Base-by-base conservation (phyloP, 1,140 invertebrate species). In the Platorchestia sp. region DNA sequence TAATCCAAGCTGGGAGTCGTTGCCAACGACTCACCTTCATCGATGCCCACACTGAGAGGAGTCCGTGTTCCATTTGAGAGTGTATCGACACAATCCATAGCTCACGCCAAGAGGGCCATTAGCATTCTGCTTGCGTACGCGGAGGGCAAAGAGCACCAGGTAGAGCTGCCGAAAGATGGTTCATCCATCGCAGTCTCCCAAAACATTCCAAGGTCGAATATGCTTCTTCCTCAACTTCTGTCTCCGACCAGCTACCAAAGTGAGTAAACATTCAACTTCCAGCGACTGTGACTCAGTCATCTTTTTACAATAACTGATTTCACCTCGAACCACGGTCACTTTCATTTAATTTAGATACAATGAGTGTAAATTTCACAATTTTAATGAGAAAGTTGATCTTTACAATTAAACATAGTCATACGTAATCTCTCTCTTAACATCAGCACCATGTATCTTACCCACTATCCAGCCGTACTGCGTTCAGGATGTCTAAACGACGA, bases 61-160 rank as follows among this genome's bases (percentile, higher is more conserved):
- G 87, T 89, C 41, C 10, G 14, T 16, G 27, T 42, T 89, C 87
- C 87, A 42, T 89, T 89, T 22, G 42, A 44, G 87, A 42, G n/a
- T 7, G 87, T 89, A 44, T 42, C 87, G 41, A 41, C 87, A 41
- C 87, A 7, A 89, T 89, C 87, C 87, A 89, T 44, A 89, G 5
- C 87, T 89, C 43, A 41, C 87, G 87, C 42, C 87, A 14, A 47
- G 36, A 47, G 91, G 0, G 45, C 45, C 44, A 93, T 93, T 93
- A 93, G 45, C 6, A 93, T 93, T 93, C 91, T 93, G 91, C 43
- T 47, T n/a, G 43, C 45, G 91, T 47, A 42, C 43, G 6, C 91
- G 45, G 44, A 93, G 91, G 91, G 91, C 91, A 47, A 44, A 93
- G 91, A 93, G 91, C 91, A 89, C 41, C 91, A 47, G n/a, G 14